Conservation (phyloP, 2,113 vertebrate species). For the Pterocles burchelli region DNA sequence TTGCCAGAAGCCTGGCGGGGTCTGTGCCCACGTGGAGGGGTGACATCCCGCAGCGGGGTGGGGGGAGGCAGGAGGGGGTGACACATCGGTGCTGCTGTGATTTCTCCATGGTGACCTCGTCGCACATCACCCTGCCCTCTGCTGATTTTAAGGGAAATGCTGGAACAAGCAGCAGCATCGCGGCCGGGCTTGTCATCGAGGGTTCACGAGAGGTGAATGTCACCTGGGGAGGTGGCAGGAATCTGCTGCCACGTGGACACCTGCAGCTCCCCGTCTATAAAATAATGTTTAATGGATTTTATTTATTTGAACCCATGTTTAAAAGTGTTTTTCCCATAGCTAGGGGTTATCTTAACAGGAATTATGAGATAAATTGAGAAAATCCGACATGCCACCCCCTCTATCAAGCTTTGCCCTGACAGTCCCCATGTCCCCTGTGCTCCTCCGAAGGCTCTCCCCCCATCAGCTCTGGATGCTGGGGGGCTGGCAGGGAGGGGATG, state of each 20-base stretch:
- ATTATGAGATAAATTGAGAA: accelerated
- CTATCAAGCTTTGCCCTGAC: neutral
- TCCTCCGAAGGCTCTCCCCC: neutral
- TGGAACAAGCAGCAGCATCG: neutral
- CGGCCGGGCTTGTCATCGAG: neutral
- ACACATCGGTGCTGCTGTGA: accelerated
- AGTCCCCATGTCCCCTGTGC: accelerated
- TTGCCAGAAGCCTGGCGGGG: accelerated
- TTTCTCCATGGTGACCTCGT: accelerated
- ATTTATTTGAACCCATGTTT: neutral
- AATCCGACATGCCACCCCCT: accelerated
- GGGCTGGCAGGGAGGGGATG: neutral
- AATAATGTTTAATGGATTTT: neutral
- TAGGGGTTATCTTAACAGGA: neutral
- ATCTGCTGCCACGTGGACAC: too few relatives aligned
- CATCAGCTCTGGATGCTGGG: accelerated
- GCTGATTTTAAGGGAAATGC: neutral
- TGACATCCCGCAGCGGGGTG: accelerated
- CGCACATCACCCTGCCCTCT: accelerated
- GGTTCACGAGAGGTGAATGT: accelerated
- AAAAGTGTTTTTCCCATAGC: neutral
- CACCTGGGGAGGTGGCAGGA: neutral
- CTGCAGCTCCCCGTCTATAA: neutral
- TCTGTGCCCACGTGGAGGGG: accelerated
- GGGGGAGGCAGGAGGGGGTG: accelerated